Percentiles rank a stretch among this genome's conserved stretches.
Evolutionary conservation across 1,140 invertebrate species (phyloP).

Genomic region (Phocides pigmalion): DNA sequence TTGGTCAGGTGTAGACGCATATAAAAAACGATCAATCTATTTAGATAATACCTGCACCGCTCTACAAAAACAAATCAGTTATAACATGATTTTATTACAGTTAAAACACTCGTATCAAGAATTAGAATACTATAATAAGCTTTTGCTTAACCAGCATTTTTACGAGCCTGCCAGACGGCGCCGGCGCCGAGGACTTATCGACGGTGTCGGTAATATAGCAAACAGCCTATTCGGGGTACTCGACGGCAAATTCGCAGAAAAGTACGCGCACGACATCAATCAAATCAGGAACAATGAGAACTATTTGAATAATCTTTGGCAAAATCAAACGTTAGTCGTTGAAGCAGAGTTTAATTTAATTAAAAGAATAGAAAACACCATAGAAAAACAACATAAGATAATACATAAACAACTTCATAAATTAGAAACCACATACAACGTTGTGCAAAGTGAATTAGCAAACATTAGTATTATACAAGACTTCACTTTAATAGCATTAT

Average conservation of each 20-base stretch:
- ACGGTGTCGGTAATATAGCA: neutral
- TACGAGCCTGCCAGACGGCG: neutral
- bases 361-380: neutral
- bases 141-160: constrained; percentile 7
- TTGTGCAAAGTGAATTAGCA: constrained; percentile 24
- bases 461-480: constrained; percentile 30
- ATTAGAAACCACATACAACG: neutral
- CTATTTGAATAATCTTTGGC: neutral
- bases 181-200: neutral
- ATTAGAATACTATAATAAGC: too few relatives aligned
- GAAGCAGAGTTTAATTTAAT: constrained; percentile 20
- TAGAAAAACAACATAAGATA: constrained; percentile 21
- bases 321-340: constrained; percentile 16
- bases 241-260: constrained; percentile 4
- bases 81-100: too few relatives aligned
- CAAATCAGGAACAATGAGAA: constrained; percentile 1
- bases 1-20: constrained; percentile 3
- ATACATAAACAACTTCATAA: constrained; percentile 21
- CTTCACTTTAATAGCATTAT: constrained; percentile 28
- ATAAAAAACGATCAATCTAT: neutral
- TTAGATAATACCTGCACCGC: neutral
- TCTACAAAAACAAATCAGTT: neutral
- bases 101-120: too few relatives aligned
- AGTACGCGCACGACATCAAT: neutral
- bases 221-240: constrained; percentile 5